A percentile compares a stretch with the other conserved stretches of the same genome.
Conservation (phyloP, 2,113 vertebrate species). For the Micronycteris hirsuta region DNA sequence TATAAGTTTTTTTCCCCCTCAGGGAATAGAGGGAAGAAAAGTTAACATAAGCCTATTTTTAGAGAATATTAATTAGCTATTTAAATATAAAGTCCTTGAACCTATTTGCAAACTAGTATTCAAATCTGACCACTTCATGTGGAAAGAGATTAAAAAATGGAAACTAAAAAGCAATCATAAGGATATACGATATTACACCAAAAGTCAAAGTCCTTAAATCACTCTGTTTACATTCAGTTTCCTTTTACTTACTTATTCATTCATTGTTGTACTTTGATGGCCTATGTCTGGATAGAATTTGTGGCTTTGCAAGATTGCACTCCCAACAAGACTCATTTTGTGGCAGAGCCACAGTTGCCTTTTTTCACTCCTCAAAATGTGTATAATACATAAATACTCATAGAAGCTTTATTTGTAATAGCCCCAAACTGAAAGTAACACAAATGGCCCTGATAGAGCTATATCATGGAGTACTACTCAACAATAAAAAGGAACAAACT, state of each 20-base stretch:
- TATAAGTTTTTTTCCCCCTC: conserved; percentile 28
- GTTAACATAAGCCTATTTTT: conserved; percentile 55
- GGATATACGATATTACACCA: conserved; percentile 2
- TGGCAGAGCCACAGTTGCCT: neutral
- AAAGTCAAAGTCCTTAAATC: conserved; percentile 27
- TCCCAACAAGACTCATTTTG: neutral
- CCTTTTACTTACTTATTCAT: neutral
- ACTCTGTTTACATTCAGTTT: conserved; percentile 2
- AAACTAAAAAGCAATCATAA: conserved; percentile 53
- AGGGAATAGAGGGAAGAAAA: conserved; percentile 57
- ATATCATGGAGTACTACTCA: neutral
- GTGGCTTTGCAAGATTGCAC: neutral
- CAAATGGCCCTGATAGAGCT: neutral
- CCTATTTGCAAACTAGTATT: conserved; percentile 59
- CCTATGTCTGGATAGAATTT: neutral
- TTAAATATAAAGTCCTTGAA: conserved; percentile 9
- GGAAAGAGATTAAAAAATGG: conserved; percentile 47
- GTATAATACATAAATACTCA: neutral
- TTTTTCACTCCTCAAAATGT: conserved; percentile 2
- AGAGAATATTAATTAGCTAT: conserved; percentile 64
- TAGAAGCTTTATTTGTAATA: neutral
- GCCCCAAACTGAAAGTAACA: neutral
- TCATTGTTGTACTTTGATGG: neutral
- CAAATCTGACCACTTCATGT: conserved; percentile 56
- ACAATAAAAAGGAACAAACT: neutral